Conservation (phyloP, 2,113 vertebrate genomes). For the Scomber scombrus region DNA sequence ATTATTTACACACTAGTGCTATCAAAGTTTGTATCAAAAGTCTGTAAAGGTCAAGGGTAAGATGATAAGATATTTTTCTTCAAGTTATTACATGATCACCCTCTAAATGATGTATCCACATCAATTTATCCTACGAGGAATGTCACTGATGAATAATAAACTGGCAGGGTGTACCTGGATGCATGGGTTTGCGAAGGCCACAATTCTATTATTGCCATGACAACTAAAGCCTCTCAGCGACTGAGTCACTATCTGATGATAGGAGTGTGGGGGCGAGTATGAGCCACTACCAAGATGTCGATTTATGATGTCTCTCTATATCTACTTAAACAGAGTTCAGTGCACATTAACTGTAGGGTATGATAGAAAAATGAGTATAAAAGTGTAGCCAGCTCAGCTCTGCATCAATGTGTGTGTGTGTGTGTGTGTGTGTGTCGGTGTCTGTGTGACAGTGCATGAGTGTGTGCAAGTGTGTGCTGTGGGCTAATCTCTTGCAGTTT, state of each 20-base stretch:
- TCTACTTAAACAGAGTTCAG: conserved; percentile 41
- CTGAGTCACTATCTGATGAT: conserved; percentile 34
- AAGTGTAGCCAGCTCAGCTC: conserved; percentile 14
- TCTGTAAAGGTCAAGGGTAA: background rate
- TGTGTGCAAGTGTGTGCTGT: background rate
- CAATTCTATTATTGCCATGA: conserved; percentile 77
- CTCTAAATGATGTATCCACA: conserved; percentile 31
- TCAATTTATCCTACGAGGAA: conserved; percentile 23
- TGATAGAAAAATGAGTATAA: background rate
- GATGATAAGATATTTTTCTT: background rate
- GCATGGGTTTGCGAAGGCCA: conserved; percentile 44
- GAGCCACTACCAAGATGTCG: conserved; percentile 54
- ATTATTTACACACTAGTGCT: background rate
- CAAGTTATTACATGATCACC: background rate
- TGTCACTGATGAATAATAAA: conserved; percentile 42
- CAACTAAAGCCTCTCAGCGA: conserved; percentile 67
- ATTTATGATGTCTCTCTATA: conserved; percentile 48
- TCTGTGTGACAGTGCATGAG: background rate
- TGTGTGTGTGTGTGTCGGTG: background rate
- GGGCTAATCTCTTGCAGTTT: conserved; percentile 7
- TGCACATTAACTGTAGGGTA: conserved; percentile 33
- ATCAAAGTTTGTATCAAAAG: conserved; percentile 2
- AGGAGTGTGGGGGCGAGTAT: conserved; percentile 58
- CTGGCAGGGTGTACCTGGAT: background rate
- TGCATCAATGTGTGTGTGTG: background rate